Conservation (phyloP, 2,888 invertebrate genomes). For the Pandemis heparana region DNA sequence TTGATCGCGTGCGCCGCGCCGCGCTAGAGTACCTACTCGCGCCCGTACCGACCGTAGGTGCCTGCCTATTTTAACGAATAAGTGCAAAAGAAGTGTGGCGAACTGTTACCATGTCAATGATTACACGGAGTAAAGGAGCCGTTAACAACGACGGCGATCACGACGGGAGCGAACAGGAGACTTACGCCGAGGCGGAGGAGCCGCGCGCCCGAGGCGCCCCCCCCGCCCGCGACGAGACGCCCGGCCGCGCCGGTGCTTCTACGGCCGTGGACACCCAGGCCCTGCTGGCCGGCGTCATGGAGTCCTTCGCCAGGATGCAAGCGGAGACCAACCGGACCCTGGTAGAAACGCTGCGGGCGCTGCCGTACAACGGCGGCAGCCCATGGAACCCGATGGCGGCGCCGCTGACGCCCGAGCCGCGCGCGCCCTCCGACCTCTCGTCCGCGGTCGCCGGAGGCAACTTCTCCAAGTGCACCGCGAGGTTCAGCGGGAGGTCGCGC, state of each 20-base stretch:
- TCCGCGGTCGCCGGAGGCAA: slow-evolving; percentile 3
- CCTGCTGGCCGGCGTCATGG: slow-evolving; percentile 14
- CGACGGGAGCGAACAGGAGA: too few relatives aligned
- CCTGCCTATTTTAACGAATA: too few relatives aligned
- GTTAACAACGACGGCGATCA: too few relatives aligned
- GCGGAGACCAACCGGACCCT: slow-evolving; percentile 14
- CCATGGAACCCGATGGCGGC: not conserved
- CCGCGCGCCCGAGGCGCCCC: slow-evolving; percentile 6
- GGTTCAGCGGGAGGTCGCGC: slow-evolving; percentile 23
- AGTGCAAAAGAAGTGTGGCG: too few relatives aligned
- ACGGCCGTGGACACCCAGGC: not conserved
- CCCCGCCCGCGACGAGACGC: not conserved
- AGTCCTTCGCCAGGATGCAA: slow-evolving; percentile 17
- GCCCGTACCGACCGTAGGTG: too few relatives aligned
- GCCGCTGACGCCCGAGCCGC: not conserved
- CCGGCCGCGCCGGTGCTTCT: not conserved
- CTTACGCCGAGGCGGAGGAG: slow-evolving; percentile 1
- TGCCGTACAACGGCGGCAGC: not conserved
- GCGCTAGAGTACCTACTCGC: too few relatives aligned
- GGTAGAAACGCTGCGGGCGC: not conserved
- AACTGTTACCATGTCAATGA: too few relatives aligned
- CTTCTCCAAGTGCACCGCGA: slow-evolving; percentile 29
- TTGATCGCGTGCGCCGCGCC: too few relatives aligned
- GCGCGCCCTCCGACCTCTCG: not conserved
- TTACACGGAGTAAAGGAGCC: too few relatives aligned